phyloP scores from a whole-genome alignment of 2,113 vertebrate species.

The Hoplias malabaricus region DNA sequence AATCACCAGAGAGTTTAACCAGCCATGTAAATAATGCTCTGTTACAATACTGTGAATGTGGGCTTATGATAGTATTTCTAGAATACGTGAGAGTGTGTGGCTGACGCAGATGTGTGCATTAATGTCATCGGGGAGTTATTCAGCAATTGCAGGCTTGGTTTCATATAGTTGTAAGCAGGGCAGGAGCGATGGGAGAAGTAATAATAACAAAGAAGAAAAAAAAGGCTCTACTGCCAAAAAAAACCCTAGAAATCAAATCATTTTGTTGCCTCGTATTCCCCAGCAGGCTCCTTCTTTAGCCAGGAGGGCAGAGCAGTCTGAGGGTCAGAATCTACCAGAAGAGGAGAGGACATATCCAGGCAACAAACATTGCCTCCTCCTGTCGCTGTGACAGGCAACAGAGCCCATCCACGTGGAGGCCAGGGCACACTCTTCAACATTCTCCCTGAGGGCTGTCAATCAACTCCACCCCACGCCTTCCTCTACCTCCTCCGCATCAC shows the following conservation, averaged over 20 bases:
- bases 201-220: conserved; percentile 33
- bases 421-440: not conserved
- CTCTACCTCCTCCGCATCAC: not conserved
- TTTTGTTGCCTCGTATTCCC: conserved; percentile 36
- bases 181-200: not conserved
- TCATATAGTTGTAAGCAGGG: not conserved
- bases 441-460: conserved; percentile 27
- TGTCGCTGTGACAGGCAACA: conserved; percentile 37
- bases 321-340: conserved; percentile 45
- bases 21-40: not conserved
- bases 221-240: conserved; percentile 27
- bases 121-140: not conserved
- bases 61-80: not conserved
- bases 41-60: not conserved
- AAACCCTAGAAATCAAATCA: conserved; percentile 42
- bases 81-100: not conserved
- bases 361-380: conserved; percentile 14
- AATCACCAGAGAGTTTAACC: not conserved
- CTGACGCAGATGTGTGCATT: not conserved
- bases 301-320: conserved; percentile 30
- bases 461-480: conserved; percentile 4
- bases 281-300: conserved; percentile 20
- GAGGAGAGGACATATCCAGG: conserved; percentile 12
- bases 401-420: conserved; percentile 16
- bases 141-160: not conserved